Conservation (phyloP, 2,888 invertebrate genomes). For the Lasius platythorax region DNA sequence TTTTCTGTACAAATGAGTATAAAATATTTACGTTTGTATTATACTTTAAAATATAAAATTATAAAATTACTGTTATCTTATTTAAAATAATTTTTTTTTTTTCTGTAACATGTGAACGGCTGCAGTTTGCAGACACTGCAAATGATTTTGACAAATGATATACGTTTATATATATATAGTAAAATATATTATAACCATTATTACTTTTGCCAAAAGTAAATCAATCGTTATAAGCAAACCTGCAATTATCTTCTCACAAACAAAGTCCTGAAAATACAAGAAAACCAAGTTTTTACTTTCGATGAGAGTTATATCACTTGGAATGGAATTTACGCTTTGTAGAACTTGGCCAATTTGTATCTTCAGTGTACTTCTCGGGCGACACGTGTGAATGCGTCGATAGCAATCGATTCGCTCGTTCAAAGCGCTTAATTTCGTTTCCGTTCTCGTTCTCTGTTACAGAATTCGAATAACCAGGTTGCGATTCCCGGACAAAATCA, state of each 20-base stretch:
- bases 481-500: conserved; percentile 93
- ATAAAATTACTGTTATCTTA: neutral
- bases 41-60: conserved; percentile 1
- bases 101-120: neutral
- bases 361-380: neutral
- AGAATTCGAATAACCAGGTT: conserved; percentile 91
- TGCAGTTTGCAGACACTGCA: neutral
- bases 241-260: neutral
- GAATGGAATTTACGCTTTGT: neutral
- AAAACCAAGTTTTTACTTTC: neutral
- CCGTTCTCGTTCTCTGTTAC: conserved; percentile 66
- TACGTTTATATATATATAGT: neutral
- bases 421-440: conserved; percentile 39
- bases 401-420: neutral
- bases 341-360: conserved; percentile 6
- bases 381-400: neutral
- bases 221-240: neutral
- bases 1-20: neutral
- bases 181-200: neutral
- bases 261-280: neutral
- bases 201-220: neutral
- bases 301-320: neutral
- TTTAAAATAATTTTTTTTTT: neutral
- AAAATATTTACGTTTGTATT: neutral
- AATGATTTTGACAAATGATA: neutral